Base-by-base conservation (phyloP, 53 echinoderm and acorn worm genomes). In the Echinarachnius parma region DNA sequence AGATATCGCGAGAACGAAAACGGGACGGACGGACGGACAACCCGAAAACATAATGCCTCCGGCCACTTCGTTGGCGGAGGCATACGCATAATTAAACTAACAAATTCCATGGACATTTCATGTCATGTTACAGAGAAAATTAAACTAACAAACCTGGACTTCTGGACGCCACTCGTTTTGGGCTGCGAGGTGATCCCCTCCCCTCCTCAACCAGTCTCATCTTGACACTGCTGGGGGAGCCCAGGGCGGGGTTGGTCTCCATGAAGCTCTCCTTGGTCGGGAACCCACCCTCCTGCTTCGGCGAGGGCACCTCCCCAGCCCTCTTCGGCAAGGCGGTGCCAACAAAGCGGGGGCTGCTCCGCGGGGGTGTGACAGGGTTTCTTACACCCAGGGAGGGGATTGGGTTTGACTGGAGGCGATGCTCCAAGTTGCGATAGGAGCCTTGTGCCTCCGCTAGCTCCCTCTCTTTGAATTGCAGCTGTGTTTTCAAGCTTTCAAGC, bases 391-490 rank as follows among this genome's bases (percentile, higher is more conserved):
- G n/a, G 1, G 29, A 15, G 3, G 30, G 62, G 46, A 34, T 70
- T 4, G 57, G 22, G 34, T 33, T 46, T 5, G 53, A 28, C 47
- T 60, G 79, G 9, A 45, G 61, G 10, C 67, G 56, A 28, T 62
- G 79, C 56, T 89, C 85, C 14, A 86, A 75, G 46, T 59, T 78
- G 26, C 85, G 85, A 53, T 50, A 88, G 1, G 62, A 63, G 47
- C 45, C 78, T 54, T 98, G 91, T 5, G 82, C 85, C 60, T 98
- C 91, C 9, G 88, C 72, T 18, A 98, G 77, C 59, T 98, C 98
- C 39, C 78, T 67, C 24, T 98, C 86, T 46, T 92, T 91, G 62
- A 98, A 98, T 31, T 98, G 88, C 15, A 92, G 81, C 62, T 92
- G 91, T 14, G 98, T 92, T 61, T 80, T 88, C 32, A 98, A 67